Evolutionary conservation across 2,888 invertebrate species (phyloP).

Genomic region (Morpho helenor): DNA sequence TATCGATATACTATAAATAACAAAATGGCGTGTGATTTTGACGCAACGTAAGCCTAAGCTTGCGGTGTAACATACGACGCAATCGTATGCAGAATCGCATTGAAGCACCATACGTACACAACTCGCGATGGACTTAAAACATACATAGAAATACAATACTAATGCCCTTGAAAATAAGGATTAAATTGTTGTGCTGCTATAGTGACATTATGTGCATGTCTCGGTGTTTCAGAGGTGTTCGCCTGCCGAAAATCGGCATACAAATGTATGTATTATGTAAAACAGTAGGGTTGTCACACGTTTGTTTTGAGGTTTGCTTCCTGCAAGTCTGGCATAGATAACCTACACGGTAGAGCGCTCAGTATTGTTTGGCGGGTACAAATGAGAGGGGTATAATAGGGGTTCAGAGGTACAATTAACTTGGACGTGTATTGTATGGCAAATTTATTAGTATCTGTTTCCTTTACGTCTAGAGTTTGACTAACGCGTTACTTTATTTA

Average conservation of each 20-base stretch:
- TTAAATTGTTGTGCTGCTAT: constrained; percentile 15
- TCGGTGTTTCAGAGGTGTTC: constrained; percentile 20
- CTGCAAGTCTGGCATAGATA: constrained; percentile 26
- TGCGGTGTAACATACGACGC: constrained; percentile 22
- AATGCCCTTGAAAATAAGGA: constrained; percentile 3
- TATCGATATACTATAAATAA: constrained; percentile 1
- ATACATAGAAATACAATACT: constrained; percentile 12
- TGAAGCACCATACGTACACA: constrained; percentile 20
- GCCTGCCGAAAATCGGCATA: constrained; percentile 31
- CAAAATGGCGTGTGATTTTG: constrained; percentile 13
- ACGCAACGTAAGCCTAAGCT: constrained; percentile 21
- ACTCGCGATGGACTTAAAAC: neutral
- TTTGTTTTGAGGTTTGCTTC: constrained; percentile 36
- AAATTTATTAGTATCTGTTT: constrained; percentile 3
- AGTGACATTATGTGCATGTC: constrained; percentile 8
- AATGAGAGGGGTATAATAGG: constrained; percentile 16
- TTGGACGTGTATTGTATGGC: neutral
- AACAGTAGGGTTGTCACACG: constrained; percentile 32
- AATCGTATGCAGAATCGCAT: constrained; percentile 25
- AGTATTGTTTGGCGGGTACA: constrained; percentile 20
- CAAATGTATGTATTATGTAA: constrained; percentile 27
- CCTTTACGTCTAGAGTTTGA: neutral
- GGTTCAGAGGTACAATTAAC: constrained; percentile 6
- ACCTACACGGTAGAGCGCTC: constrained; percentile 21
- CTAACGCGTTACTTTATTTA: too few relatives aligned